These are phyloP conservation scores for Crotalus viridis DNA, from an alignment of 2,113 vertebrate genomes.

Conservation along the genomic window DNA sequence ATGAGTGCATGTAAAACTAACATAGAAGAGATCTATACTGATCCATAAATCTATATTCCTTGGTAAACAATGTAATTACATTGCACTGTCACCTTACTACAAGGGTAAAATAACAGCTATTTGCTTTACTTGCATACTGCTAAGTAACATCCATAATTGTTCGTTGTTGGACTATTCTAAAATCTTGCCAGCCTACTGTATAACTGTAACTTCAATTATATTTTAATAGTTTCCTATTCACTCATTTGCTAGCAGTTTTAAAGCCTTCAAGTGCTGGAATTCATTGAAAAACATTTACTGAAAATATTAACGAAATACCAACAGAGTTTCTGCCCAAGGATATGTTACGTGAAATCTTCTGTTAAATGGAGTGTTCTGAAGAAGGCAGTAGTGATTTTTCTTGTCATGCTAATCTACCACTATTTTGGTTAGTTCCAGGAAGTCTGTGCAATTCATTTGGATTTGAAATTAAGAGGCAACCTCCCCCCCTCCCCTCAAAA, in stretches of 20 bases:
- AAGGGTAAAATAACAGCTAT: background rate
- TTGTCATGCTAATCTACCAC: background rate
- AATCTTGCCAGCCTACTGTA: background rate
- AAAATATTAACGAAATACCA: slow-evolving; percentile 37
- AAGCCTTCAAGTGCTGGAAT: background rate
- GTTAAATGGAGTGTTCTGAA: background rate
- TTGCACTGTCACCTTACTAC: background rate
- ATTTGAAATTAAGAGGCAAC: background rate
- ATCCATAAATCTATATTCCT: background rate
- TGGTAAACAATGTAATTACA: background rate
- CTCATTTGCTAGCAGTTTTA: slow-evolving; percentile 16
- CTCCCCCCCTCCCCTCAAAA: background rate
- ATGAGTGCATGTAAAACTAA: background rate
- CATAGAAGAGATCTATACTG: background rate
- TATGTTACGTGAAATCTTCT: background rate
- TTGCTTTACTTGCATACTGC: slow-evolving; percentile 18
- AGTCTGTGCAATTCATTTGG: background rate
- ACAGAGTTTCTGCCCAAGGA: slow-evolving; percentile 10
- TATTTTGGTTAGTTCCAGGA: background rate
- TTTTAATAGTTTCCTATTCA: slow-evolving; percentile 14
- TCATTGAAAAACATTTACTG: background rate
- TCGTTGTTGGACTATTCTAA: slow-evolving; percentile 32
- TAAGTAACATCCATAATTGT: background rate
- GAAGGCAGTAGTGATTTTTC: background rate
- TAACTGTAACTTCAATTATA: background rate